Percentiles rank a stretch among this genome's conserved stretches.
These are phyloP conservation scores for Heliconius cydno DNA, from an alignment of 2,888 invertebrate genomes.

Conservation along the genomic window DNA sequence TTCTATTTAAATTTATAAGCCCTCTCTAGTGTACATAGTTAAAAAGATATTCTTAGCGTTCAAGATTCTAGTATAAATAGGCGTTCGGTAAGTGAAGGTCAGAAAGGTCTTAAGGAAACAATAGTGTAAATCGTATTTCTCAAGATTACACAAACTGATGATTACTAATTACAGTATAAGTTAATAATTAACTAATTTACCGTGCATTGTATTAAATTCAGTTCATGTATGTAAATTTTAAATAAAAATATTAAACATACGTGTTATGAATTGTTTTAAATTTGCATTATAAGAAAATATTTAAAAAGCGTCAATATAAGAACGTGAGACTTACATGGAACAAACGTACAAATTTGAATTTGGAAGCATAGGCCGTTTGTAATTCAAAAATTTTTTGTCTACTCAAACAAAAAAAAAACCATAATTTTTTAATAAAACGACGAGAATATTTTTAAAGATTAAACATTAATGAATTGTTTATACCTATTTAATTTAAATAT, in stretches of 20 bases:
- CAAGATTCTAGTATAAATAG: not conserved
- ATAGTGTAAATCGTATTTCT: constrained; percentile 30
- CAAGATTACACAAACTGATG: constrained; percentile 29
- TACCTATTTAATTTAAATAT: not conserved
- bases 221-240: not conserved
- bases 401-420: not conserved
- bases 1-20: not conserved
- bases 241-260: not conserved
- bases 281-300: not conserved
- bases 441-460: not conserved
- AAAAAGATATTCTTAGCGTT: not conserved
- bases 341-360: not conserved
- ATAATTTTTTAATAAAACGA: not conserved
- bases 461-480: not conserved
- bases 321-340: not conserved
- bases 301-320: not conserved
- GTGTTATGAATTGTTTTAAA: not conserved
- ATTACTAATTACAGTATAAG: constrained; percentile 25
- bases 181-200: constrained; percentile 16
- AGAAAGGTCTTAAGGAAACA: constrained; percentile 31
- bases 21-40: not conserved
- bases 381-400: not conserved
- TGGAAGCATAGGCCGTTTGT: not conserved
- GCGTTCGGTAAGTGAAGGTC: constrained; percentile 17
- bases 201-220: not conserved